Evolutionary conservation across 1,140 invertebrate genomes (phyloP), one percentile per base, ranked within the genome.

Genomic region (Phenacoccus solenopsis): DNA sequence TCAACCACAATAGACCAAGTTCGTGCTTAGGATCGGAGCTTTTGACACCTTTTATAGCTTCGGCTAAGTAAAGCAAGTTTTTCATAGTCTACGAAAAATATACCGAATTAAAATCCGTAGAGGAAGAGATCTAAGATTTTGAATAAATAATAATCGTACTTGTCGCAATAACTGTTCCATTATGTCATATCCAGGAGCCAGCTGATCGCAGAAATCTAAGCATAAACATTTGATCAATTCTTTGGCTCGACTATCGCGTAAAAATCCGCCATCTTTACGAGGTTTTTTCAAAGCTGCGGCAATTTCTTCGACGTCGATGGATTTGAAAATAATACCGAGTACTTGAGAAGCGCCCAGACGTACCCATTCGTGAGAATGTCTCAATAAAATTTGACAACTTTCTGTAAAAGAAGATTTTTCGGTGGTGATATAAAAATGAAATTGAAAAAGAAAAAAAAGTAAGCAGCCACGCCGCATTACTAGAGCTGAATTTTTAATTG

Each of bases 271-370:
- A 35, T 72, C 64, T 35, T 72, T 28, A 16, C 25, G 25, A 32
- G 69, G 67, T 56, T 69, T 35, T 0, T 49, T 70, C 0, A 69
- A 69, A 3, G 38, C 28, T 1, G 72, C 72, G 38, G 82, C 78
- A 32, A 91, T 76, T 71, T 86, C 83, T 9, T 84, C 81, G 4
- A 81, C 76, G 72, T 89, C 82, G 70, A 88, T 82, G 0, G 82
- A 75, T 3, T 82, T 80, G 32, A 96, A 80, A 61, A 94, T 80
- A 24, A 86, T 81, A 1, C 87, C 87, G 24, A 95, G 77, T 38
- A 93, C 82, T 76, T 93, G 89, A 1, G 85, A 82, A 13, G 90
- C 83, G 69, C 84, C 83, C 59, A 92, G 79, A 69, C 92, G 84
- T 1, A 95, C 88, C 87, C 87, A 90, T 35, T 83, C 78, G 76